phyloP scores from a whole-genome alignment of 2,888 invertebrate genomes.

The Achlya flavicornis region DNA sequence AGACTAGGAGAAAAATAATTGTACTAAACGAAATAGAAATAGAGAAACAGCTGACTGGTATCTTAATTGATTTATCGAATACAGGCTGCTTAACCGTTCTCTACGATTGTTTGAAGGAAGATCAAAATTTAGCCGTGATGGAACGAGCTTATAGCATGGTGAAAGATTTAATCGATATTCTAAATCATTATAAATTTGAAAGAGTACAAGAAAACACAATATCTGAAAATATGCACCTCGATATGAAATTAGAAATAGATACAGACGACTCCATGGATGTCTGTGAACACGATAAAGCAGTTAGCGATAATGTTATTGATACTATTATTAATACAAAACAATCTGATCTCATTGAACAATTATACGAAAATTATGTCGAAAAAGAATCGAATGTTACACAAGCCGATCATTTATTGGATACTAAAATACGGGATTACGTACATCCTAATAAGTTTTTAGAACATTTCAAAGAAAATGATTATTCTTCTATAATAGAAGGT shows the following conservation, averaged over 20 bases:
- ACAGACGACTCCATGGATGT: background rate
- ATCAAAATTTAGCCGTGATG: constrained; percentile 86
- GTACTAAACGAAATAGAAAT: constrained; percentile 85
- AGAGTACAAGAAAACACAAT: constrained; percentile 20
- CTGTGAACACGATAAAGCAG: constrained; percentile 12
- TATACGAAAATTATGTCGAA: constrained; percentile 66
- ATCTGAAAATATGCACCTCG: constrained; percentile 3
- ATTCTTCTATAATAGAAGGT: constrained; percentile 78
- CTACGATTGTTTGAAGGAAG: constrained; percentile 84
- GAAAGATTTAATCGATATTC: constrained; percentile 68
- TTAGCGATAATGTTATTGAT: constrained; percentile 71
- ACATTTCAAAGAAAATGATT: constrained; percentile 64
- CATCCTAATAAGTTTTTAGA: constrained; percentile 47
- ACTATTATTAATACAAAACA: constrained; percentile 82
- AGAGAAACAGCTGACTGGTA: constrained; percentile 82
- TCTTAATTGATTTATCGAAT: constrained; percentile 84
- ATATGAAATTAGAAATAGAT: background rate
- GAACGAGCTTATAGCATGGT: constrained; percentile 81
- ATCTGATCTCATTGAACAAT: constrained; percentile 77
- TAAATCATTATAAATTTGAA: constrained; percentile 76
- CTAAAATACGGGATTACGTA: constrained; percentile 26
- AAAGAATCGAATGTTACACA: constrained; percentile 22
- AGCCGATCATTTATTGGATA: constrained; percentile 18
- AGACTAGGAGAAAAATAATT: constrained; percentile 88
- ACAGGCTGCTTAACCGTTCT: constrained; percentile 87